A percentile compares a stretch with the other conserved stretches of the same genome.
These are phyloP conservation scores for Brevimyrus niger DNA, from an alignment of 2,113 vertebrate genomes.

Conservation along the genomic window DNA sequence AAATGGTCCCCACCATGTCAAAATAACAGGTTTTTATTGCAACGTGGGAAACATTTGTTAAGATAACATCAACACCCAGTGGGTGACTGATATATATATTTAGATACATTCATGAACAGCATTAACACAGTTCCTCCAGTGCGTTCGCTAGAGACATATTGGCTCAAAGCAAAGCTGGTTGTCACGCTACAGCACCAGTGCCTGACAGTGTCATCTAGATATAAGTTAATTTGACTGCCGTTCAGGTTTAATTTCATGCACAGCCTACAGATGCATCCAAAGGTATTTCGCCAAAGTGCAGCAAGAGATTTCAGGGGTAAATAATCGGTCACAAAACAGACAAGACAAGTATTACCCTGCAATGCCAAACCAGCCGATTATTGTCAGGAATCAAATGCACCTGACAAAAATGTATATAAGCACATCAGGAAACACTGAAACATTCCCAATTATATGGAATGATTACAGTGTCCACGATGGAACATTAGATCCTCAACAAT, in stretches of 20 bases:
- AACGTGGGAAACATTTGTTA: not conserved
- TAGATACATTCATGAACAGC: not conserved
- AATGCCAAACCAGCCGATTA: not conserved
- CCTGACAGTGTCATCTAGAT: not conserved
- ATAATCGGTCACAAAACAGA: not conserved
- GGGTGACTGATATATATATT: not conserved
- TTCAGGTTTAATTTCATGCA: not conserved
- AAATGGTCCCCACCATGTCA: not conserved
- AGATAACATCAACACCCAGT: not conserved
- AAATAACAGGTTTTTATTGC: not conserved
- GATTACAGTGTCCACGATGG: not conserved
- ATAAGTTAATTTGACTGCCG: not conserved
- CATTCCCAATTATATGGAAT: not conserved
- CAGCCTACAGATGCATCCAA: not conserved
- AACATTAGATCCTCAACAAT: not conserved
- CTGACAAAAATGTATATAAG: not conserved
- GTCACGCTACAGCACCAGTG: not conserved
- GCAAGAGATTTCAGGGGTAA: not conserved
- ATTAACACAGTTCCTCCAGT: not conserved
- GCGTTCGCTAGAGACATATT: not conserved
- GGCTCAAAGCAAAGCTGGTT: not conserved
- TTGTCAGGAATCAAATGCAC: not conserved
- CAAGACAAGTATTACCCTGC: not conserved
- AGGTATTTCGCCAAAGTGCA: not conserved
- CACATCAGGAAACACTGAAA: not conserved